These are phyloP conservation scores for Struthio camelus DNA, from an alignment of 2,113 vertebrate species.

Conservation along the genomic window DNA sequence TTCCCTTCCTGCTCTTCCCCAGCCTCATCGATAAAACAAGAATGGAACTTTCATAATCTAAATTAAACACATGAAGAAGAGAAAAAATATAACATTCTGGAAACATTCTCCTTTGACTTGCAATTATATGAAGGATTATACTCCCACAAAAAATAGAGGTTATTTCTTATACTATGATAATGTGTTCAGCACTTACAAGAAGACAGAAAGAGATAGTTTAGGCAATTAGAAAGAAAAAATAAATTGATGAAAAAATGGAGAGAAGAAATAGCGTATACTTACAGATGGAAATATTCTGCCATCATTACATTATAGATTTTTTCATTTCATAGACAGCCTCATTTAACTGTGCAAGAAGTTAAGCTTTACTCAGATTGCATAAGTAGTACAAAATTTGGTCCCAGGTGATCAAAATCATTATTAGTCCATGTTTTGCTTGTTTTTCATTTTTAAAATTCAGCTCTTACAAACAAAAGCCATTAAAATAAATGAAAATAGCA, in stretches of 20 bases:
- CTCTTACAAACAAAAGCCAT: background rate
- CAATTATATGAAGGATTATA: background rate
- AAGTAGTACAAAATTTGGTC: background rate
- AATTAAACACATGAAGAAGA: background rate
- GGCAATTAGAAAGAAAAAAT: background rate
- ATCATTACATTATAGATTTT: background rate
- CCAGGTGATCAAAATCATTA: background rate
- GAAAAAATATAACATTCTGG: background rate
- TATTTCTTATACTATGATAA: background rate
- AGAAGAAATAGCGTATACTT: background rate
- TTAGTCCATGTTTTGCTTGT: background rate
- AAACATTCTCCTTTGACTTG: background rate
- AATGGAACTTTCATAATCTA: constrained; percentile 1
- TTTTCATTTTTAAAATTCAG: background rate
- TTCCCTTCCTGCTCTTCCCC: background rate
- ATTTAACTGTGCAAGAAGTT: background rate
- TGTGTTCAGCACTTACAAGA: rapidly evolving
- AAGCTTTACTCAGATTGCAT: background rate
- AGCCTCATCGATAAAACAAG: constrained; percentile 27
- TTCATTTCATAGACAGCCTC: background rate
- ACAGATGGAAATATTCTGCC: background rate
- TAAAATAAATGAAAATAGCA: background rate
- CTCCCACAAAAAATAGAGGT: background rate
- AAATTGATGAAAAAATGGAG: background rate
- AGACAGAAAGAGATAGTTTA: background rate